Base-by-base conservation (phyloP, 2,888 invertebrate genomes). In the Julus scanicus region DNA sequence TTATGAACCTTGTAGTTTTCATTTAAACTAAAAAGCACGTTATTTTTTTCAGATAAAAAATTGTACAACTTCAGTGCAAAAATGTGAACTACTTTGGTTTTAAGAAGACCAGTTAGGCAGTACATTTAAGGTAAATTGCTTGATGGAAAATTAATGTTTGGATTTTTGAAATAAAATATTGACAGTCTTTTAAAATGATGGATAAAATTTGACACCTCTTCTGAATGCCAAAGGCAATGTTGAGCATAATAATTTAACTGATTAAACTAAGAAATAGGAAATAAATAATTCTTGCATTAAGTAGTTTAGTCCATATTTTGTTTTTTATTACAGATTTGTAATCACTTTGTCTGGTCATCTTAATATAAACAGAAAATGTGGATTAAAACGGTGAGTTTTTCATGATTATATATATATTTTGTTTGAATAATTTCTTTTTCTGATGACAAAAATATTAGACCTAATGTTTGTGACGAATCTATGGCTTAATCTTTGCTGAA, bases 381-480 rank as follows among this genome's bases (percentile, higher is more conserved):
- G 57, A n/a, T 3, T 2, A 2, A 57, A 57, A 57, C 17, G 2
- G 57, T 57, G n/a, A 57, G 57, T 4, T 57, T n/a, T 57, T 57
- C n/a, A n/a, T n/a, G n/a, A n/a, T n/a, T n/a, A n/a, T n/a, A n/a
- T n/a, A n/a, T n/a, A n/a, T n/a, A n/a, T n/a, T n/a, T n/a, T n/a
- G n/a, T n/a, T n/a, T n/a, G n/a, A n/a, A n/a, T n/a, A n/a, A n/a
- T n/a, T n/a, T n/a, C n/a, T n/a, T n/a, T n/a, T n/a, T n/a, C n/a
- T n/a, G 17, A 57, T 57, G 57, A 57, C 1, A n/a, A 57, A 9
- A 57, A 57, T 57, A 9, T n/a, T 2, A 1, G 11, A 57, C 57
- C 57, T 57, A 57, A n/a, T 57, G 57, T n/a, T n/a, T n/a, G 57
- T 57, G 57, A 57, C 57, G 57, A 57, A n/a, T 11, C n/a, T 57